Base-by-base conservation (phyloP, 1,140 invertebrate genomes). In the Aricia agestis region DNA sequence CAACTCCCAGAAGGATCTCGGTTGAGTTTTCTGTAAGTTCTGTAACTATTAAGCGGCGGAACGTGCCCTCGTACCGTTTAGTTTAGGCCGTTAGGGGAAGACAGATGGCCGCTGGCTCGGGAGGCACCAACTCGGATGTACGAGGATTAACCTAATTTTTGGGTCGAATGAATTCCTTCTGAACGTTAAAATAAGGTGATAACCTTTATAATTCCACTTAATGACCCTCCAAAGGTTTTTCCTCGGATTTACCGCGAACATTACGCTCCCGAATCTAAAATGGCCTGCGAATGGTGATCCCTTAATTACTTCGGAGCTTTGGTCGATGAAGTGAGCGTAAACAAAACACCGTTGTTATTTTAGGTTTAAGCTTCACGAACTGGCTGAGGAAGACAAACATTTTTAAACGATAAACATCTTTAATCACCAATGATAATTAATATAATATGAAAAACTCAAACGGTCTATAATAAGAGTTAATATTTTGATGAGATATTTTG, bases 11-110 rank as follows among this genome's bases (percentile, higher is more conserved):
- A 25, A 19, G 59, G 18, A 9, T 10, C 59, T 25, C 45, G 45
- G 11, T 63, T 25, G 18, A 63, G 19, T 18, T 25, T 59, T 59
- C 58, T 63, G 59, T 19, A 13, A 63, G 11, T 59, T 59, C 58
- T 63, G 59, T 19, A 13, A 63, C 7, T 63, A 63, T 19, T 63
- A 63, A 63, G 59, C 59, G 59, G 6, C 7, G 59, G 18, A 25
- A 63, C 59, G 59, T 25, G 59, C 59, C 17, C 10, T 10, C 11
- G 19, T 10, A 19, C 59, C 10, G 59, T 63, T 63, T 63, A 63
- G 59, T 63, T 63, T 63, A 63, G 18, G 59, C 59, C 18, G 59
- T 63, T 59, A 10, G 10, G 19, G 11, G 19, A 63, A 63, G 59
- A 63, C 19, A 25, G 10, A 63, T 63, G 58, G n/a, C 13, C 17